A percentile compares a stretch with the other conserved stretches of the same genome.
phyloP scores from a whole-genome alignment of 2,888 invertebrate genomes.

The Andrena bucephala region DNA sequence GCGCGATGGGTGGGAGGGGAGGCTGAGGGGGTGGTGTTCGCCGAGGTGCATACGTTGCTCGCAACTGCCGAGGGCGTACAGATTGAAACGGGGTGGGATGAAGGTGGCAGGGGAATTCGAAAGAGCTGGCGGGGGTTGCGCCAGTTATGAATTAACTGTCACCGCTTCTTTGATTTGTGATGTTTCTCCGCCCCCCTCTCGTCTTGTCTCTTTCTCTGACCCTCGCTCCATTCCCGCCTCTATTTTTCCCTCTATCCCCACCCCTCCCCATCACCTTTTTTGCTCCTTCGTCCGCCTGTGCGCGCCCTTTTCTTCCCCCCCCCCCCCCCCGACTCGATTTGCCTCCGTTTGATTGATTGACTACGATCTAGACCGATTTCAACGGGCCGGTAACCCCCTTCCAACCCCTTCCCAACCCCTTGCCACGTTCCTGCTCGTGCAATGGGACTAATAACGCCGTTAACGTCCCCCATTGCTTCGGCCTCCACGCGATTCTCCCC shows the following conservation, averaged over 20 bases:
- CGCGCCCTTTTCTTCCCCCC: conserved; percentile 25
- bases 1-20: conserved; percentile 14
- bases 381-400: conserved; percentile 30
- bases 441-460: conserved; percentile 62
- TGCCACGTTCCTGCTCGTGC: conserved; percentile 25
- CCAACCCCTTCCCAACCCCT: not conserved
- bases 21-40: conserved; percentile 25
- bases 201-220: conserved; percentile 25
- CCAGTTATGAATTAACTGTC: conserved; percentile 80
- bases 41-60: conserved; percentile 66
- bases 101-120: conserved; percentile 49
- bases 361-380: conserved; percentile 69
- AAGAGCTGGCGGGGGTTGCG: conserved; percentile 65
- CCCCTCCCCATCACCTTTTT: not conserved
- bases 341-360: conserved; percentile 75
- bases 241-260: not conserved
- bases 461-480: conserved; percentile 55
- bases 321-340: conserved; percentile 63
- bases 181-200: conserved; percentile 52
- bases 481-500: conserved; percentile 28
- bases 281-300: not conserved
- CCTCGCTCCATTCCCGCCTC: not conserved
- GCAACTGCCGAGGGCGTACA: conserved; percentile 72
- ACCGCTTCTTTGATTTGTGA: conserved; percentile 78
- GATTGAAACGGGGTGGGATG: conserved; percentile 71